phyloP scores from a whole-genome alignment of 1,140 invertebrate species.

The Drosophila asahinai region DNA sequence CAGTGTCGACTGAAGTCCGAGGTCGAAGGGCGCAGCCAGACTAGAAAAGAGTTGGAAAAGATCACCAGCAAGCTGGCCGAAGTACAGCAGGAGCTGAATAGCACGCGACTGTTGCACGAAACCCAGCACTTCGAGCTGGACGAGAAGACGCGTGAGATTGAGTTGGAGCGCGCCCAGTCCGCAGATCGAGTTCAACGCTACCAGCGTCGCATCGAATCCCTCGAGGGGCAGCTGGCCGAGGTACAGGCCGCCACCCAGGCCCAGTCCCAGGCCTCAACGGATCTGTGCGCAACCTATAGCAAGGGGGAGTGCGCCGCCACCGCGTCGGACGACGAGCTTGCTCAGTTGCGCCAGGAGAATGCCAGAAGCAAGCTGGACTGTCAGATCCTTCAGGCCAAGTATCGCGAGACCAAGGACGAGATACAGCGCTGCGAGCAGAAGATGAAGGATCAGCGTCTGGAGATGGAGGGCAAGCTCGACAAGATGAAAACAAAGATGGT shows the following conservation, averaged over 20 bases:
- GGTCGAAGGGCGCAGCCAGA: neutral
- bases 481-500: constrained; percentile 90
- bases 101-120: constrained; percentile 4
- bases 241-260: constrained; percentile 1
- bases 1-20: neutral
- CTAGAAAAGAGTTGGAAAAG: neutral
- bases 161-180: constrained; percentile 4
- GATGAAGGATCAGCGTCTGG: constrained; percentile 86
- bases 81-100: constrained; percentile 18
- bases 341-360: constrained; percentile 4
- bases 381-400: constrained; percentile 72
- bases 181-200: constrained; percentile 1
- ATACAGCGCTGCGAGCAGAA: constrained; percentile 59
- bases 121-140: constrained; percentile 22
- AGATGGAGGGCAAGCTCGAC: constrained; percentile 89
- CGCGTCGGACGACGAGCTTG: neutral
- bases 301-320: neutral
- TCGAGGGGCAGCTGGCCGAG: constrained; percentile 12
- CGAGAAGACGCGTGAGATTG: constrained; percentile 32
- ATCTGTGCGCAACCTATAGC: constrained; percentile 14
- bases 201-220: neutral
- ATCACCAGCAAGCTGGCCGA: constrained; percentile 4
- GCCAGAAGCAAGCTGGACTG: constrained; percentile 55
- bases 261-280: neutral
- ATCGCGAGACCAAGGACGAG: constrained; percentile 71